phyloP scores from a whole-genome alignment of 35 echinoderm and acorn worm species.

The Heliocidaris erythrogramma region DNA sequence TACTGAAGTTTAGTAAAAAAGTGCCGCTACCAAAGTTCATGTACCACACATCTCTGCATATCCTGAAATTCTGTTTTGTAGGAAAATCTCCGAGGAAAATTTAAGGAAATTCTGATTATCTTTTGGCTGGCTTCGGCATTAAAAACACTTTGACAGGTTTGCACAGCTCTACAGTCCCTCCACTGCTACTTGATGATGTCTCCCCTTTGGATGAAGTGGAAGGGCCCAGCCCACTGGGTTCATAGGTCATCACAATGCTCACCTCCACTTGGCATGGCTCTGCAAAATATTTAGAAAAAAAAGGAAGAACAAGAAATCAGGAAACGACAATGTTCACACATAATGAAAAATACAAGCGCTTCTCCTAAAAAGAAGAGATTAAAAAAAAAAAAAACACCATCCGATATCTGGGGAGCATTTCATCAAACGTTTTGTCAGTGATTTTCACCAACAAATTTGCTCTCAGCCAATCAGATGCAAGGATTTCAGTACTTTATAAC shows the following conservation, averaged over 20 bases:
- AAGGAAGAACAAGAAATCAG: conserved; percentile 28
- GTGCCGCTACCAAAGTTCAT: no score
- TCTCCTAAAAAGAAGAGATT: no score
- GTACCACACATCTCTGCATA: not conserved
- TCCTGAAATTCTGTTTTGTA: not conserved
- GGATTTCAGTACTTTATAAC: no score
- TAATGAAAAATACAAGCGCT: no score
- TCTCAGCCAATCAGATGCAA: no score
- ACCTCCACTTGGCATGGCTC: conserved; percentile 93
- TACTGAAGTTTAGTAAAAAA: no score
- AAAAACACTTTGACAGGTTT: conserved; percentile 92
- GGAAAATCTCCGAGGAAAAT: no score
- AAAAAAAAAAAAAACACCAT: no score
- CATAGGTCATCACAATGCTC: conserved; percentile 75
- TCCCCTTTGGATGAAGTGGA: conserved; percentile 13
- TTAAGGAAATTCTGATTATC: conserved; percentile 41
- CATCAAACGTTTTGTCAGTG: no score
- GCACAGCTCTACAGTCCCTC: conserved; percentile 72
- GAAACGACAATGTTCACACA: not conserved
- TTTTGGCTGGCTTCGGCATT: conserved; percentile 92
- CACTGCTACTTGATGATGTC: conserved; percentile 23
- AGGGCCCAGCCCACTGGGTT: conserved; percentile 45
- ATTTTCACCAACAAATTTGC: no score
- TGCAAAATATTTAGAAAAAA: conserved; percentile 44
- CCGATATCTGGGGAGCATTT: no score